phyloP scores from a whole-genome alignment of 2,888 invertebrate species.

The Meta bourneti region DNA sequence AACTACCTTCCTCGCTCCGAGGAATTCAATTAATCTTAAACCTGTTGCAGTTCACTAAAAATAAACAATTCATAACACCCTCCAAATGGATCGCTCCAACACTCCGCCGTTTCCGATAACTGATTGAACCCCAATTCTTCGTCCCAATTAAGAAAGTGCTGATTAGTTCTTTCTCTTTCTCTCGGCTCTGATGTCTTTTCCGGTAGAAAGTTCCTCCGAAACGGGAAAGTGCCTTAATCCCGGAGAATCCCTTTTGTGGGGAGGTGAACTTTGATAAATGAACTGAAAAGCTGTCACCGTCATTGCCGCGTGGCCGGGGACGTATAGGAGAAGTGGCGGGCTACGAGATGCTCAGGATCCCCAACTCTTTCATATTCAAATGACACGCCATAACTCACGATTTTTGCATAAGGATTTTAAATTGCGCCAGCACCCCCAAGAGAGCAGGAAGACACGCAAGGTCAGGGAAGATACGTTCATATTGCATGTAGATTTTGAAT shows the following conservation, averaged over 20 bases:
- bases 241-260: constrained; percentile 47
- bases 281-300: constrained; percentile 57
- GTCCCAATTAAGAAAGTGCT: constrained; percentile 65
- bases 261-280: constrained; percentile 72
- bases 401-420: constrained; percentile 14
- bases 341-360: background rate
- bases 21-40: constrained; percentile 33
- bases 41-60: constrained; percentile 48
- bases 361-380: constrained; percentile 71
- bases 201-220: background rate
- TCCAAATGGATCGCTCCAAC: constrained; percentile 9
- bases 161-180: constrained; percentile 54
- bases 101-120: constrained; percentile 33
- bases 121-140: constrained; percentile 31
- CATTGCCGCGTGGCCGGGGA: constrained; percentile 17
- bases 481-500: constrained; percentile 13
- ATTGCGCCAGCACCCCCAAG: background rate
- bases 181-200: background rate
- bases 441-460: background rate
- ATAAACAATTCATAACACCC: constrained; percentile 35
- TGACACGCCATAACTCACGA: constrained; percentile 43
- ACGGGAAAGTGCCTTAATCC: constrained; percentile 18
- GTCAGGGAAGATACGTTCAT: constrained; percentile 8
- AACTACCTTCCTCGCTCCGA: background rate
- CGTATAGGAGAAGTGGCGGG: too few relatives aligned